These are phyloP conservation scores for Hydriomena furcata DNA, from an alignment of 2,888 invertebrate genomes.

Conservation along the genomic window DNA sequence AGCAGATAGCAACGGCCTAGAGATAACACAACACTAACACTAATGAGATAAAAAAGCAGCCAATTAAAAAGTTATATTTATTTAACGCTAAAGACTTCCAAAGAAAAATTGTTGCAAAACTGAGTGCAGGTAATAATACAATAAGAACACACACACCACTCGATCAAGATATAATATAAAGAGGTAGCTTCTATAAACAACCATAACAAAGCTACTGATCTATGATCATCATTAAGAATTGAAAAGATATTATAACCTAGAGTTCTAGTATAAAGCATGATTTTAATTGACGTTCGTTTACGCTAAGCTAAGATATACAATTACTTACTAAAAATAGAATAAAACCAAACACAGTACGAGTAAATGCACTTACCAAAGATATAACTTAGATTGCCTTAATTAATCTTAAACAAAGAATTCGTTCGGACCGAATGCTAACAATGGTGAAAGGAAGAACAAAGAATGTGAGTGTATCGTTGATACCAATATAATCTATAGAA, in stretches of 20 bases:
- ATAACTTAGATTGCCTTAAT: conserved; percentile 28
- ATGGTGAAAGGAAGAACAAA: conserved; percentile 36
- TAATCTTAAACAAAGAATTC: conserved; percentile 34
- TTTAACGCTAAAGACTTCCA: conserved; percentile 13
- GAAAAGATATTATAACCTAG: too few relatives aligned
- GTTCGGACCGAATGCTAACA: conserved; percentile 29
- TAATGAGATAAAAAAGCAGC: conserved; percentile 32
- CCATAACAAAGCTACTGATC: too few relatives aligned
- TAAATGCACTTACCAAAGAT: conserved; percentile 19
- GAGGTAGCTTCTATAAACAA: too few relatives aligned
- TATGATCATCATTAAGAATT: too few relatives aligned
- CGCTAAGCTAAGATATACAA: too few relatives aligned
- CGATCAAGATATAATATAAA: neutral
- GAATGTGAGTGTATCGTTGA: conserved; percentile 30
- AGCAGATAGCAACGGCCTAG: conserved; percentile 23
- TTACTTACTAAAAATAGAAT: conserved; percentile 7
- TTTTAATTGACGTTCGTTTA: too few relatives aligned
- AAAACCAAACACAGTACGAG: conserved; percentile 12
- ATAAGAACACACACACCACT: neutral
- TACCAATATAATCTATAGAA: conserved; percentile 34
- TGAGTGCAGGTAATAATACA: neutral
- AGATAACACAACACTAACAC: conserved; percentile 27
- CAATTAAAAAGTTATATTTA: conserved; percentile 24
- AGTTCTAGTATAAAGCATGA: too few relatives aligned
- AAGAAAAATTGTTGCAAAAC: conserved; percentile 1